Evolutionary conservation across 64 coral and sea anemone genomes (phyloP).

Genomic region (Dendronephthya gigantea): DNA sequence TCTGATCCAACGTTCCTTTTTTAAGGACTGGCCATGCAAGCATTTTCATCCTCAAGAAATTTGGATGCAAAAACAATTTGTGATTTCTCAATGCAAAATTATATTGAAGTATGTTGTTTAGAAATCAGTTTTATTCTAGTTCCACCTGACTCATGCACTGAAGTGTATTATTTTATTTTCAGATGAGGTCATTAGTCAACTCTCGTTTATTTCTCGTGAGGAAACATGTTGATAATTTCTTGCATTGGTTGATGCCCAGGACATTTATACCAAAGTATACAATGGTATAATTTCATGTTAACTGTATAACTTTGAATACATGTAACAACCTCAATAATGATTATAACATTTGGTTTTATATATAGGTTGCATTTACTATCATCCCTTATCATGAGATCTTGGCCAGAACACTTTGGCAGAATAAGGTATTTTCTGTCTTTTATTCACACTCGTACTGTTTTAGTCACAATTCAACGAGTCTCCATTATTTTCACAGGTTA

Average conservation of each 20-base stretch:
- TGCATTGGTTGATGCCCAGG: slow-evolving; percentile 73
- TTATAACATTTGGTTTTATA: background rate
- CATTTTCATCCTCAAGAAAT: slow-evolving; percentile 22
- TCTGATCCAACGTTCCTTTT: no score
- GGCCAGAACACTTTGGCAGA: slow-evolving; percentile 64
- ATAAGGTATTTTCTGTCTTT: slow-evolving; percentile 40
- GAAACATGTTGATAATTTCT: slow-evolving; percentile 72
- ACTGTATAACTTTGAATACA: no score
- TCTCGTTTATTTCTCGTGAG: slow-evolving; percentile 72
- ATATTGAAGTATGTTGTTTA: slow-evolving; percentile 19
- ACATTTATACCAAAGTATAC: slow-evolving; percentile 88
- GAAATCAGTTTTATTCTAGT: background rate
- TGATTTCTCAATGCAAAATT: slow-evolving; percentile 45
- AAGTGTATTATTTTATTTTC: slow-evolving; percentile 11
- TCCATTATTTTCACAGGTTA: background rate
- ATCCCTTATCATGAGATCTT: slow-evolving; percentile 86
- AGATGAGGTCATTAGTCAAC: slow-evolving; percentile 88
- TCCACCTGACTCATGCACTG: background rate
- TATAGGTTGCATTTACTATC: slow-evolving; percentile 73
- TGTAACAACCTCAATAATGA: no score
- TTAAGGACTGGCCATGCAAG: slow-evolving; percentile 15
- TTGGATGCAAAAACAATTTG: slow-evolving; percentile 33
- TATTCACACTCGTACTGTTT: background rate
- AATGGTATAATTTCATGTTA: no score
- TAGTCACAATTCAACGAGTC: background rate